These are phyloP conservation scores for Acronicta psi DNA, from an alignment of 2,888 invertebrate genomes.

Conservation along the genomic window DNA sequence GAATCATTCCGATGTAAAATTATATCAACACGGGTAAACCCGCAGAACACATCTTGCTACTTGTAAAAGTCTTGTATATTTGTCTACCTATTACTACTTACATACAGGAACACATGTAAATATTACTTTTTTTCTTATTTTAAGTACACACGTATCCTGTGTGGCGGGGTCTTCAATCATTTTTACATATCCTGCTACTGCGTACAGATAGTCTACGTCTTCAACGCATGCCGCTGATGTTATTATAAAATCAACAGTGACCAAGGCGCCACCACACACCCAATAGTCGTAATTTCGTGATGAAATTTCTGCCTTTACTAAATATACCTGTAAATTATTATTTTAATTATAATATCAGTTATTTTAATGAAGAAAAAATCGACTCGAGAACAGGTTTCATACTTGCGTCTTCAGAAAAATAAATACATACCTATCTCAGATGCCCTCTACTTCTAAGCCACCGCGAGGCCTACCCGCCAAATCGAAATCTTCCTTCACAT, in stretches of 20 bases:
- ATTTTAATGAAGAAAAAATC: too few relatives aligned
- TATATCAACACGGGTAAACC: too few relatives aligned
- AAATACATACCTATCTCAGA: too few relatives aligned
- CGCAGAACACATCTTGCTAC: too few relatives aligned
- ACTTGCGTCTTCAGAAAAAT: too few relatives aligned
- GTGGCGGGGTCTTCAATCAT: conserved; percentile 56
- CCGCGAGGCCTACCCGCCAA: too few relatives aligned
- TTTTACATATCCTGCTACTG: conserved; percentile 60
- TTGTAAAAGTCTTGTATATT: too few relatives aligned
- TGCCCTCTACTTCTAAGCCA: too few relatives aligned
- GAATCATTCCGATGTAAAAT: too few relatives aligned
- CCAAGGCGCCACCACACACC: conserved; percentile 62
- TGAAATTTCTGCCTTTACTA: conserved; percentile 46
- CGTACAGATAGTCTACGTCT: conserved; percentile 60
- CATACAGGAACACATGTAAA: conserved; percentile 64
- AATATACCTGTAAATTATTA: conserved; percentile 51
- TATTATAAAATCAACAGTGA: conserved; percentile 42
- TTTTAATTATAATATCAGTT: too few relatives aligned
- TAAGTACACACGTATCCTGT: conserved; percentile 55
- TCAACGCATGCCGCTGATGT: conserved; percentile 63
- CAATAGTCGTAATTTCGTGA: conserved; percentile 52
- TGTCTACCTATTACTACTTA: conserved; percentile 39
- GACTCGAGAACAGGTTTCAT: too few relatives aligned
- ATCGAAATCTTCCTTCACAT: too few relatives aligned
- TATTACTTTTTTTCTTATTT: conserved; percentile 63